Base-by-base conservation (phyloP, 2,797 vertebrate species). In the Lagocephalus sceleratus region DNA sequence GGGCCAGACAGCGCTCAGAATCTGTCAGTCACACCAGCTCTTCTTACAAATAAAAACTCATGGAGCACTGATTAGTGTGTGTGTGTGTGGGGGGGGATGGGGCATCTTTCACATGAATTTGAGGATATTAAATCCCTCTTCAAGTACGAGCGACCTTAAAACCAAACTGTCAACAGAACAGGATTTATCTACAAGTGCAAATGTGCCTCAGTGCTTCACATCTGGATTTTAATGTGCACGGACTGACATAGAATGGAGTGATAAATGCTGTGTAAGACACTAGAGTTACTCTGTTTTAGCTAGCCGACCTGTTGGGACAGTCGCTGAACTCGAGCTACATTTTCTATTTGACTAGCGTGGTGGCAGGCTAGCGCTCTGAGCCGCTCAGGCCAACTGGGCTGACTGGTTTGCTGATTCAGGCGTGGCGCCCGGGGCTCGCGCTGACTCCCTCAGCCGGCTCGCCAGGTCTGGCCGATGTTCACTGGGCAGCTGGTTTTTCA, bases 381-480 rank as follows among this genome's bases (percentile, higher is more conserved):
- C 47, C 66, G 72, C 66, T 60, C 51, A 22, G 62, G 39, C 71
- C 14, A 16, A 48, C 46, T 1, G 55, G 44, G 57, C 70, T 32
- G 67, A 75, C 73, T 49, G 56, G 54, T 75, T 74, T 62, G 68
- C 73, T 68, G 67, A 73, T 73, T 68, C 61, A 73, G 78, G 67
- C 57, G 50, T 52, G 32, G 54, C 21, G 57, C 46, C 62, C 40
- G 51, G 68, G 72, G 55, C 57, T 63, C n/a, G 39, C 44, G 35
- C 53, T 19, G 62, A 54, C 59, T 65, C 60, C 57, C 32, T 58
- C 66, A 55, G 43, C 63, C 45, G 42, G 29, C 50, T 23, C 41
- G 60, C 68, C 79, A 52, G 55, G 65, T 54, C 63, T 22, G 55
- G 63, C 48, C 54, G 66, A 66, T 73, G 61, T 57, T 69, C 54